Evolutionary conservation across 2,888 invertebrate genomes (phyloP).

Genomic region (Eupithecia centaureata): DNA sequence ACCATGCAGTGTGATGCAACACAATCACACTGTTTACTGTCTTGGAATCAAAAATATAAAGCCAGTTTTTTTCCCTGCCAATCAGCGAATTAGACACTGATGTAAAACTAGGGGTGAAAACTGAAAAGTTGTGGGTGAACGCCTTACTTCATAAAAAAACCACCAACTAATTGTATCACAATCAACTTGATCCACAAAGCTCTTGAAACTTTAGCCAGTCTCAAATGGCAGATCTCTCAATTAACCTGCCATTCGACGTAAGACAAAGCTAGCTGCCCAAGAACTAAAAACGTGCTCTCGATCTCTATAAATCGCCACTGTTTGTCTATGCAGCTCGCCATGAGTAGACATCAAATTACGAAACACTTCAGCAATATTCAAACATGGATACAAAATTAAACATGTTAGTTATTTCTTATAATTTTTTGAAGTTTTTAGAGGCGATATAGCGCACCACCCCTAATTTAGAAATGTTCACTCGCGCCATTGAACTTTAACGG

Average conservation of each 20-base stretch:
- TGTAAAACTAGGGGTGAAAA: not conserved
- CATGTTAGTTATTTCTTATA: conserved; percentile 9
- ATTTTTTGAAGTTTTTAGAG: not conserved
- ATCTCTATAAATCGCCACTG: not conserved
- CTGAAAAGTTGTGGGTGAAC: not conserved
- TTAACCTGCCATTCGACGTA: not conserved
- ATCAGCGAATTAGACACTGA: not conserved
- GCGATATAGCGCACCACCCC: conserved; percentile 7
- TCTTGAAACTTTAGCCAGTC: not conserved
- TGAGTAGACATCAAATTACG: conserved; percentile 1
- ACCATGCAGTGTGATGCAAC: not conserved
- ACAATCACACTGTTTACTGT: too few species aligned
- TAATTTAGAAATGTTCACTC: conserved; percentile 21
- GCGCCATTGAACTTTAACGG: conserved; percentile 24
- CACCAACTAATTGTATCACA: not conserved
- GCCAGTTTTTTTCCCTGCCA: not conserved
- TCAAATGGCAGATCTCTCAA: not conserved
- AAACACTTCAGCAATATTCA: not conserved
- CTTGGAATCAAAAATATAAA: too few species aligned
- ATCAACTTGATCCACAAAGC: not conserved
- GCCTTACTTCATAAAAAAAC: not conserved
- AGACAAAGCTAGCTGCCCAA: not conserved
- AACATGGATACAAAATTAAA: conserved; percentile 3
- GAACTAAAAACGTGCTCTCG: not conserved
- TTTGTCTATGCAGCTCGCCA: conserved; percentile 1